Conservation (phyloP, 1,140 invertebrate species). For the Gryllus bimaculatus region DNA sequence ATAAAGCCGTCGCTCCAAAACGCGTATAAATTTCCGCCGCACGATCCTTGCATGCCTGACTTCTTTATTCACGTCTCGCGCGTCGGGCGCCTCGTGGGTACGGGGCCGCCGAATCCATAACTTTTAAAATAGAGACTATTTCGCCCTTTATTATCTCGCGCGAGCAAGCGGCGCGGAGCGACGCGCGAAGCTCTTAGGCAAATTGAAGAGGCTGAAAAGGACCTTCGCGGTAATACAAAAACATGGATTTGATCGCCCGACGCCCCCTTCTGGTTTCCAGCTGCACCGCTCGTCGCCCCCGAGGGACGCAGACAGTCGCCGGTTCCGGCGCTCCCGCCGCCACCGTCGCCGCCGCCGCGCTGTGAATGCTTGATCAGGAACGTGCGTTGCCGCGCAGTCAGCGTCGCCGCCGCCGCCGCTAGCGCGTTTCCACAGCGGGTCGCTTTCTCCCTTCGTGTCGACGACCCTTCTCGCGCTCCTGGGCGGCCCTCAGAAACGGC, state of each 20-base stretch:
- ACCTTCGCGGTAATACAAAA: neutral
- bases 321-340: too few species aligned
- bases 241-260: neutral
- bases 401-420: too few species aligned
- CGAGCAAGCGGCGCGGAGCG: neutral
- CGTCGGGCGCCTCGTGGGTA: neutral
- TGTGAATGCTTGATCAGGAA: too few species aligned
- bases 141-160: neutral
- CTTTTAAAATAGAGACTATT: constrained; percentile 6
- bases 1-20: neutral
- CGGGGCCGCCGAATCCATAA: neutral
- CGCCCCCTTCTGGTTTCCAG: too few species aligned
- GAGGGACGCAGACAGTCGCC: too few species aligned
- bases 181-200: neutral
- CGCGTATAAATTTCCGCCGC: neutral
- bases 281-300: too few species aligned
- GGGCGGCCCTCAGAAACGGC: too few species aligned
- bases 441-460: too few species aligned
- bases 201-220: neutral
- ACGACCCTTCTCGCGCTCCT: too few species aligned
- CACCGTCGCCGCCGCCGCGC: too few species aligned
- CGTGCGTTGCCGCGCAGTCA: too few species aligned
- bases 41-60: neutral
- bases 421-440: too few species aligned
- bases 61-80: neutral